Conservation (phyloP, 1,140 invertebrate genomes). For the Diorhabda sublineata region DNA sequence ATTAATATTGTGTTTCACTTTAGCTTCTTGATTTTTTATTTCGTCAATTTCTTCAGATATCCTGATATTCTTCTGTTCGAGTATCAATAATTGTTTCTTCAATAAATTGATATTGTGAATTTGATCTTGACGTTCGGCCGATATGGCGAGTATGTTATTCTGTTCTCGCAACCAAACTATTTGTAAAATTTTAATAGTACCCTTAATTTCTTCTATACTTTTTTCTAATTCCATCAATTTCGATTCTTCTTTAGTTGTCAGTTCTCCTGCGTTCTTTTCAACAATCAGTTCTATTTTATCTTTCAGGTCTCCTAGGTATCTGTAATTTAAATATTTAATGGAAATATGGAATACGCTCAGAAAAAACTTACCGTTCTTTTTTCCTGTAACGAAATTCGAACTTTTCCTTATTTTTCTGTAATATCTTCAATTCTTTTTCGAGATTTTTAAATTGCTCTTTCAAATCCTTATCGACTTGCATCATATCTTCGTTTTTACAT, state of each 20-base stretch:
- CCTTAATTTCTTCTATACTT: slow-evolving; percentile 55
- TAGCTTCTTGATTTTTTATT: slow-evolving; percentile 53
- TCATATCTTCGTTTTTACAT: slow-evolving; percentile 47
- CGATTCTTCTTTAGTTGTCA: slow-evolving; percentile 43
- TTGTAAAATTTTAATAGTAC: slow-evolving; percentile 59
- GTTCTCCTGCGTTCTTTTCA: background rate
- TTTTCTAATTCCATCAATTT: slow-evolving; percentile 60
- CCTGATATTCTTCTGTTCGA: slow-evolving; percentile 69
- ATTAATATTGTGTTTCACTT: slow-evolving; percentile 57
- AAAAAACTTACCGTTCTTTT: slow-evolving; percentile 50
- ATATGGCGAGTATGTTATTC: slow-evolving; percentile 61
- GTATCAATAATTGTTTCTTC: slow-evolving; percentile 68
- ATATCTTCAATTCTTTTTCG: slow-evolving; percentile 48
- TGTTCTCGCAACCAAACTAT: slow-evolving; percentile 72
- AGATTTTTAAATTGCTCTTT: slow-evolving; percentile 46
- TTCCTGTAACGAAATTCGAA: slow-evolving; percentile 40
- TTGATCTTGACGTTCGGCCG: slow-evolving; percentile 61
- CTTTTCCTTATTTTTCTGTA: slow-evolving; percentile 53
- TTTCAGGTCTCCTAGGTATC: slow-evolving; percentile 22
- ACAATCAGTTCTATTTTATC: background rate
- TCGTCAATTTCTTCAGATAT: slow-evolving; percentile 60
- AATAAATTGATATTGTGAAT: slow-evolving; percentile 62
- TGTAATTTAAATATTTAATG: slow-evolving; percentile 25
- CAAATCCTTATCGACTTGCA: slow-evolving; percentile 38
- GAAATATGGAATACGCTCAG: background rate